Evolutionary conservation across 2,797 vertebrate species (phyloP).

Genomic region (Sebastes hubbsi): DNA sequence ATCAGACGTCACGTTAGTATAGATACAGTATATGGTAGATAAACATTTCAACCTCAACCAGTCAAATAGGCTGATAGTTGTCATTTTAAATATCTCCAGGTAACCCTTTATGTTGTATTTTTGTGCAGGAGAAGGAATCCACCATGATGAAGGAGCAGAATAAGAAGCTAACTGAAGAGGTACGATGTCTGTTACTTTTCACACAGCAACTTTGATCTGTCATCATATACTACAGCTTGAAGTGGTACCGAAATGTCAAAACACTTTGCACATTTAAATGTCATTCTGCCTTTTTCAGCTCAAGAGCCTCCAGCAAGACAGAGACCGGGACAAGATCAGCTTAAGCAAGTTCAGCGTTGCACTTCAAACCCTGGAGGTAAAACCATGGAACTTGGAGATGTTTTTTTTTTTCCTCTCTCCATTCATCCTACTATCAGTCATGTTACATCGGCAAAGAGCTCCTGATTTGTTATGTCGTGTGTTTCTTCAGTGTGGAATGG

Average conservation of each 20-base stretch:
- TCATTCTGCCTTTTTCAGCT: constrained; percentile 40
- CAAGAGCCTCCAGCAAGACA: constrained; percentile 35
- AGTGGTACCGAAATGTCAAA: background rate
- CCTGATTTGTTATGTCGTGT: constrained; percentile 1
- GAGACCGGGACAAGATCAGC: constrained; percentile 37
- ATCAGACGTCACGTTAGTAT: background rate
- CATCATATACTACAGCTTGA: background rate
- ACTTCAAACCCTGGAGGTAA: constrained; percentile 56
- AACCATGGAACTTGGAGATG: background rate
- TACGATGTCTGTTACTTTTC: constrained; percentile 1
- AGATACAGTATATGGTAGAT: background rate
- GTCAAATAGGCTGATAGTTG: background rate
- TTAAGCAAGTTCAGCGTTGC: constrained; percentile 22
- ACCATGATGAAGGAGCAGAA: constrained; percentile 43
- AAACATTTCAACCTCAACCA: background rate
- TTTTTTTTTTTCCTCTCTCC: background rate
- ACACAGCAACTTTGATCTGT: background rate
- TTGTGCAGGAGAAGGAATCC: constrained; percentile 56
- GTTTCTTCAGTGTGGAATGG: constrained; percentile 46
- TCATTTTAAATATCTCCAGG: background rate
- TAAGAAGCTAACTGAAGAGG: constrained; percentile 51
- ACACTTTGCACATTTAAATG: background rate
- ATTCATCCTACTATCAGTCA: background rate
- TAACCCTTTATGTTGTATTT: background rate
- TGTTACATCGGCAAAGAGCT: background rate